Conservation (phyloP, 2,888 invertebrate species). For the Mesorhabditis spiculigera region DNA sequence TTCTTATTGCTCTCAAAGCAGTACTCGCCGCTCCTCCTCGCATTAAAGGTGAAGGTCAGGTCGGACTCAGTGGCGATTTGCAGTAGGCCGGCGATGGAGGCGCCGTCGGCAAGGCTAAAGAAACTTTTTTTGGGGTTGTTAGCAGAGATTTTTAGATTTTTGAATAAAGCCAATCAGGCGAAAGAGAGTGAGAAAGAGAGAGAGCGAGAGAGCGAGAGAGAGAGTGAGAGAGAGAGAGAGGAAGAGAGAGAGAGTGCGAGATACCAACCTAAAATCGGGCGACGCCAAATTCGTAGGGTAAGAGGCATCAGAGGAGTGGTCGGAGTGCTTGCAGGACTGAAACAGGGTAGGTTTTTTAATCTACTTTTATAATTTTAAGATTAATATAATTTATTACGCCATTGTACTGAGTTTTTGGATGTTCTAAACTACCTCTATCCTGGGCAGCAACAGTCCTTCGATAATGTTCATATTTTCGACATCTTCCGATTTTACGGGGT, state of each 20-base stretch:
- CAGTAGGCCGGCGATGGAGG: conserved; percentile 10
- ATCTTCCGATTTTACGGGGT: background rate
- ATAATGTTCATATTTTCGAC: background rate
- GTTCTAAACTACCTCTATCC: background rate
- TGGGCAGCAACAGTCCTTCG: conserved; percentile 1
- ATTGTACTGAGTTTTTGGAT: background rate
- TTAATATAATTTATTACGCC: too few species aligned
- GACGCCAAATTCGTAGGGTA: background rate
- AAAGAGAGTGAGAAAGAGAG: conserved; percentile 5
- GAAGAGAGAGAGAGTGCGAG: background rate
- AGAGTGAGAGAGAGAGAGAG: conserved; percentile 4
- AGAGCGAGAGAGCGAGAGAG: background rate
- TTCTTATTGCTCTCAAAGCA: conserved; percentile 33
- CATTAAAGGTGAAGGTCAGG: conserved; percentile 37
- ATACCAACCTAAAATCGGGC: background rate
- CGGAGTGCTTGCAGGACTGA: background rate
- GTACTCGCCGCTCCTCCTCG: conserved; percentile 34
- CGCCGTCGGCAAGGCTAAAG: conserved; percentile 13
- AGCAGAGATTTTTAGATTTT: too few species aligned
- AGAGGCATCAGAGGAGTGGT: background rate
- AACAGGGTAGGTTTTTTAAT: background rate
- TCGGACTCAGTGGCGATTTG: conserved; percentile 43
- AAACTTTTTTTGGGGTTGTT: too few species aligned
- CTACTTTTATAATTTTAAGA: background rate
- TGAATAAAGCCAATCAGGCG: too few species aligned